Percentiles rank a stretch among this genome's conserved stretches.
Evolutionary conservation across 2,797 vertebrate genomes (phyloP).

Genomic region (Cichlasoma orientale): DNA sequence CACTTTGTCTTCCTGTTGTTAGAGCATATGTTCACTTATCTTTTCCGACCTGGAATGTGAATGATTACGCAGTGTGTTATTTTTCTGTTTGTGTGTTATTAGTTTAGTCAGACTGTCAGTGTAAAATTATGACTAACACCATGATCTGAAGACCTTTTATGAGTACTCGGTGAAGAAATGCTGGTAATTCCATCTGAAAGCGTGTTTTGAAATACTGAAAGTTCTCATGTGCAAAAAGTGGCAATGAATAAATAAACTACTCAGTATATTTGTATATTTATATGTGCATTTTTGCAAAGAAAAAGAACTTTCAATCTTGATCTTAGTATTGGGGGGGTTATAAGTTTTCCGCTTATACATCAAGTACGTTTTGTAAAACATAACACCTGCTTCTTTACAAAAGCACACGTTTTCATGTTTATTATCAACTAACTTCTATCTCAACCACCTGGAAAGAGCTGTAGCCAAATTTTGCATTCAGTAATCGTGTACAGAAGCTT

Average conservation of each 20-base stretch:
- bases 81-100: neutral
- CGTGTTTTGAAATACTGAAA: neutral
- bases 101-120: neutral
- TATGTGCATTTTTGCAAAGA: neutral
- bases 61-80: neutral
- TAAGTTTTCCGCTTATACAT: too few species aligned
- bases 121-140: too few species aligned
- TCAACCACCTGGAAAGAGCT: neutral
- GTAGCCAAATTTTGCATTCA: neutral
- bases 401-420: neutral
- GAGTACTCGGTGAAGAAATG: neutral
- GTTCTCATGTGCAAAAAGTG: neutral
- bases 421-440: too few species aligned
- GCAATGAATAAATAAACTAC: neutral
- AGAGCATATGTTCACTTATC: too few species aligned
- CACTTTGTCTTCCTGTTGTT: neutral
- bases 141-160: neutral
- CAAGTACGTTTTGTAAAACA: neutral
- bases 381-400: neutral
- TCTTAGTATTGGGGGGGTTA: too few species aligned
- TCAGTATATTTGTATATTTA: neutral
- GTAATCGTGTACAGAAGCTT: slow-evolving; percentile 39
- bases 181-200: neutral
- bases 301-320: neutral
- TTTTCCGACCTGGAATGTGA: neutral